Evolutionary conservation across 2,888 invertebrate genomes (phyloP).

Genomic region (Creontiades dilutus): DNA sequence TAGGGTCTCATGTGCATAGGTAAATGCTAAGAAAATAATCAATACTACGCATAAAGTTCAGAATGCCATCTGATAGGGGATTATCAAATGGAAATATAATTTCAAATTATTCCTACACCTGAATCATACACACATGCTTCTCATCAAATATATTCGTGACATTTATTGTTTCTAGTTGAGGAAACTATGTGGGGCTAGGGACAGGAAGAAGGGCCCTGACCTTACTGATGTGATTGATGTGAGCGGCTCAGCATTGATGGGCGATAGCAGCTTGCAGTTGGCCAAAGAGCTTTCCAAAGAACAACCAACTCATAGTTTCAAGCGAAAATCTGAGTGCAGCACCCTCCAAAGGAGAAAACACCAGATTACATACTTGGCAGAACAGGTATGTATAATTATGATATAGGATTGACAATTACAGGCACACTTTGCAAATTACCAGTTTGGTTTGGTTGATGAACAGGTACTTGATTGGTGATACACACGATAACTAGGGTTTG

Average conservation of each 20-base stretch:
- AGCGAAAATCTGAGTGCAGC: constrained; percentile 81
- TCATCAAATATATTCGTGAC: neutral
- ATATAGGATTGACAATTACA: too few species aligned
- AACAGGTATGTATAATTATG: constrained; percentile 79
- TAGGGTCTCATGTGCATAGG: too few species aligned
- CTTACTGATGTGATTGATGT: constrained; percentile 77
- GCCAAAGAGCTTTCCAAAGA: constrained; percentile 87
- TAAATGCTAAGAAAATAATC: too few species aligned
- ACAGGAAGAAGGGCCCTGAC: constrained; percentile 79
- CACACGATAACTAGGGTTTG: too few species aligned
- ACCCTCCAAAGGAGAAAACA: constrained; percentile 88
- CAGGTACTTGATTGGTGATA: too few species aligned
- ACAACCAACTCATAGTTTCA: constrained; percentile 73
- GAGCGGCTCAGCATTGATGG: constrained; percentile 77
- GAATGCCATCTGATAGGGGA: too few species aligned
- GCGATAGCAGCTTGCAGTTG: constrained; percentile 89
- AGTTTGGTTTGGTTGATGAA: too few species aligned
- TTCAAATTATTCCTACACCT: too few species aligned
- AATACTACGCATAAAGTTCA: too few species aligned
- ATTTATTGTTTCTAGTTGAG: constrained; percentile 77
- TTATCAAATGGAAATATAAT: too few species aligned
- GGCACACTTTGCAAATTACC: too few species aligned
- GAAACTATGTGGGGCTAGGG: constrained; percentile 85
- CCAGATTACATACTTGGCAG: constrained; percentile 86
- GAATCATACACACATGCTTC: too few species aligned